Conservation (phyloP, 2,888 invertebrate genomes). For the Geotrupes spiniger region DNA sequence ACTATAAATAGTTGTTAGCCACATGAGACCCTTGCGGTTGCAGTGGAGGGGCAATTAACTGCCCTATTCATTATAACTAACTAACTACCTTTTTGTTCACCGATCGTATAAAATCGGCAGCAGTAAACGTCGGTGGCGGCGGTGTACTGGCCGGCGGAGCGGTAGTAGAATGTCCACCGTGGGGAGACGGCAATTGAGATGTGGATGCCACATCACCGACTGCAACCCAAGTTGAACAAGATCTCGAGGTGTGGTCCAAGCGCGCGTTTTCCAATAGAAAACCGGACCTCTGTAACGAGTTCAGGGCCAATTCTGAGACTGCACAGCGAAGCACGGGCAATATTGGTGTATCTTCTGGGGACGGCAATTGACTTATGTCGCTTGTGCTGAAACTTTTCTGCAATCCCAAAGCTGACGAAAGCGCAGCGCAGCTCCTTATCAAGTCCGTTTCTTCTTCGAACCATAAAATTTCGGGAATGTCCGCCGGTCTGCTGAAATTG, state of each 20-base stretch:
- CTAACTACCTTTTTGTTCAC: conserved; percentile 73
- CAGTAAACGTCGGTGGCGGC: conserved; percentile 59
- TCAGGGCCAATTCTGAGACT: conserved; percentile 60
- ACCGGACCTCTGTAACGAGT: conserved; percentile 55
- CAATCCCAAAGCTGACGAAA: conserved; percentile 77
- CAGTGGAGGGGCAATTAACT: no score
- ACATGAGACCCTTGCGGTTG: no score
- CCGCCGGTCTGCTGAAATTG: conserved; percentile 52
- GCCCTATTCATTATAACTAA: no score
- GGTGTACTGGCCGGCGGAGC: conserved; percentile 25
- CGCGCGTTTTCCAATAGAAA: conserved; percentile 57
- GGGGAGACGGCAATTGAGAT: conserved; percentile 80
- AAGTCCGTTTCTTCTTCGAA: conserved; percentile 76
- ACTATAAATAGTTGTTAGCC: no score
- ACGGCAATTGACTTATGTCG: conserved; percentile 65
- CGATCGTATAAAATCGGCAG: conserved; percentile 68
- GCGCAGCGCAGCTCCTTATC: conserved; percentile 74
- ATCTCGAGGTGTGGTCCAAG: conserved; percentile 59
- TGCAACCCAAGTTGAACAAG: conserved; percentile 85
- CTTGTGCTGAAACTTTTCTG: conserved; percentile 81
- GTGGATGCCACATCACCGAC: conserved; percentile 74
- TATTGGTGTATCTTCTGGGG: conserved; percentile 50
- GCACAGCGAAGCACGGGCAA: conserved; percentile 47
- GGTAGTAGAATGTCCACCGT: conserved; percentile 56
- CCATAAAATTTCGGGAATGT: conserved; percentile 63